Base-by-base conservation (phyloP, 2,113 vertebrate species). In the Callipepla californica region DNA sequence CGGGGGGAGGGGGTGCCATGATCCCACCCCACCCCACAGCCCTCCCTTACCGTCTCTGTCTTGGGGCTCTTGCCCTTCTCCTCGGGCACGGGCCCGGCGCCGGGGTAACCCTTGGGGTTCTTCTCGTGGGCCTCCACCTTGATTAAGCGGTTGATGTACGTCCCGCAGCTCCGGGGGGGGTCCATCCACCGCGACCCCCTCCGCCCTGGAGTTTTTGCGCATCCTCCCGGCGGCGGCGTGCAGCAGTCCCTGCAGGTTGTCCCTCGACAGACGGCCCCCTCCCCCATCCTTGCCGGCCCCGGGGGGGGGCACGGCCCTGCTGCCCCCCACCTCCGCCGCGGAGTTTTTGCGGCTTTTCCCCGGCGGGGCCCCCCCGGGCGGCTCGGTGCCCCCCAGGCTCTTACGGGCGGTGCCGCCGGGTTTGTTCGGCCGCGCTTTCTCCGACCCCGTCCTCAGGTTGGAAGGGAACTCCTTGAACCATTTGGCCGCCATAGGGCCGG, bases 391-490 rank as follows among this genome's bases (percentile, higher is more conserved):
- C 15, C 58, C 55, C 23, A 94, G 96, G 81, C 98, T 98, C 93
- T 98, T 99, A 51, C 98, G 98, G 30, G 97, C 93, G 47, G 97
- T 95, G 38, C 91, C 47, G 44, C 94, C 69, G 76, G 96, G 96
- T 79, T 95, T 97, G 79, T 90, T 96, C 0, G 98, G 96, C 95
- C 97, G 98, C 82, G 97, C 80, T 28, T 98, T 96, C 85, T 99
- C 98, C 6, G 97, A 98, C 28, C 97, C 98, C 51, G 98, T 98
- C 95, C 98, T 99, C 70, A 99, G 92, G 89, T 98, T 98, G 82
- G 98, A 97, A 6, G 98, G 98, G 34, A 99, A 98, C 95, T 99
- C 98, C 97, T 98, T 98, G 95, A 99, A 99, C 99, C 98, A 99
- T 95, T 98, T 98, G 72, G 98, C 95, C 92, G 98, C 98, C 99